These are phyloP conservation scores for Chrysocyon brachyurus DNA, from an alignment of 2,797 vertebrate genomes.

Conservation along the genomic window DNA sequence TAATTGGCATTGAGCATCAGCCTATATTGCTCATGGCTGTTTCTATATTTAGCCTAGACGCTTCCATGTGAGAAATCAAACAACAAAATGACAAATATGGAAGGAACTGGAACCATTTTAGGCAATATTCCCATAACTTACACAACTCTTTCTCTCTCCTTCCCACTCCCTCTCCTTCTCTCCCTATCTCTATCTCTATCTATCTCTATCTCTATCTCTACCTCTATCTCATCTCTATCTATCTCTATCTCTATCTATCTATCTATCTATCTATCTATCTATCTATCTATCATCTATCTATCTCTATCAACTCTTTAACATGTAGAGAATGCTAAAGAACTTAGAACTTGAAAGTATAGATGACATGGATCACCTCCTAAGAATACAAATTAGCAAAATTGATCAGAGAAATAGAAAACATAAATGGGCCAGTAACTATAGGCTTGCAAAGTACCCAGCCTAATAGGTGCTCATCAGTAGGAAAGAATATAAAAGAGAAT, in stretches of 20 bases:
- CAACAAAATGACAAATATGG: neutral
- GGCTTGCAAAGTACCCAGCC: neutral
- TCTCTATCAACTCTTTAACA: neutral
- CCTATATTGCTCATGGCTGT: neutral
- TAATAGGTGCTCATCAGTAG: neutral
- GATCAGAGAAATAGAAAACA: neutral
- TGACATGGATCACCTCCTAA: neutral
- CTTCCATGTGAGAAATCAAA: neutral
- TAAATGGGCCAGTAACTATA: neutral
- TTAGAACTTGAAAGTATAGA: neutral
- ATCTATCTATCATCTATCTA: neutral
- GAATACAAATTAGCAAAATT: slow-evolving; percentile 34
- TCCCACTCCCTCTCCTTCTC: too few species aligned
- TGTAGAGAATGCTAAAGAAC: neutral
- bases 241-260: neutral
- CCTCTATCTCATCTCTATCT: neutral
- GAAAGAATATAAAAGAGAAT: neutral
- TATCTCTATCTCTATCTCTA: neutral
- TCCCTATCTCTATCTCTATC: too few species aligned
- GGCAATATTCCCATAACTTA: neutral
- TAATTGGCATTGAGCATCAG: neutral
- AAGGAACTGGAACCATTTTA: neutral
- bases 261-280: neutral
- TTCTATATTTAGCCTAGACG: neutral
- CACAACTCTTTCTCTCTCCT: neutral